A percentile compares a stretch with the other conserved stretches of the same genome.
phyloP scores from a whole-genome alignment of 2,797 vertebrate species.

The Onychomys torridus region DNA sequence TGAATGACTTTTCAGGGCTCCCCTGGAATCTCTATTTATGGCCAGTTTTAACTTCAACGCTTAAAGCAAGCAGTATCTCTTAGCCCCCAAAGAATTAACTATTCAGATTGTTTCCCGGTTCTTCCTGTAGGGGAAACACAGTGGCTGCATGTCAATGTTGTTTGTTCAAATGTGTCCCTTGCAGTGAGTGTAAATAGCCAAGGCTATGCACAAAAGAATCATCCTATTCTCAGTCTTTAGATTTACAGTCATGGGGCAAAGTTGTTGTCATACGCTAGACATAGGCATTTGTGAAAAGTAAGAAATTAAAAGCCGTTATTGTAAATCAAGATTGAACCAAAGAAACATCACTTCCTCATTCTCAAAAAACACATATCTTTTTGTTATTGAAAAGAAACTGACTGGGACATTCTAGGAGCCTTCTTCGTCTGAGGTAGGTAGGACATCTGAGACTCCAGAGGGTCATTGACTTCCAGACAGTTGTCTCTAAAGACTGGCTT shows the following conservation, averaged over 20 bases:
- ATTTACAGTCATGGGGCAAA: neutral
- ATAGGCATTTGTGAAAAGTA: neutral
- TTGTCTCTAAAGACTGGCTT: neutral
- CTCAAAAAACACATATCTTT: neutral
- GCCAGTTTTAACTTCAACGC: neutral
- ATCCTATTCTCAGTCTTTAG: neutral
- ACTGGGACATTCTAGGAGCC: neutral
- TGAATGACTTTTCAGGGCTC: slow-evolving; percentile 50
- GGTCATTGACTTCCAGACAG: neutral
- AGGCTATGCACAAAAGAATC: neutral
- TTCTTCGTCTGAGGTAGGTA: neutral
- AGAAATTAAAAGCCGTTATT: slow-evolving; percentile 2
- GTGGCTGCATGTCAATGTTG: neutral
- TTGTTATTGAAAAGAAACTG: neutral
- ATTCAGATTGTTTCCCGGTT: neutral
- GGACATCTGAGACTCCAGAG: neutral
- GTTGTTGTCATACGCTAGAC: neutral
- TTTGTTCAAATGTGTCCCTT: neutral
- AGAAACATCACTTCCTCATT: neutral
- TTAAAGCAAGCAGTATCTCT: neutral
- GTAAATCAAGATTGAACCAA: neutral
- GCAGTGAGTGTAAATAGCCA: neutral
- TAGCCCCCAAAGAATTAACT: neutral
- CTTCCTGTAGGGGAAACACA: neutral
- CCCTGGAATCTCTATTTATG: neutral